Evolutionary conservation across 2,888 invertebrate genomes (phyloP), one percentile per base, ranked within the genome.

Genomic region (Flexamia atlantica): DNA sequence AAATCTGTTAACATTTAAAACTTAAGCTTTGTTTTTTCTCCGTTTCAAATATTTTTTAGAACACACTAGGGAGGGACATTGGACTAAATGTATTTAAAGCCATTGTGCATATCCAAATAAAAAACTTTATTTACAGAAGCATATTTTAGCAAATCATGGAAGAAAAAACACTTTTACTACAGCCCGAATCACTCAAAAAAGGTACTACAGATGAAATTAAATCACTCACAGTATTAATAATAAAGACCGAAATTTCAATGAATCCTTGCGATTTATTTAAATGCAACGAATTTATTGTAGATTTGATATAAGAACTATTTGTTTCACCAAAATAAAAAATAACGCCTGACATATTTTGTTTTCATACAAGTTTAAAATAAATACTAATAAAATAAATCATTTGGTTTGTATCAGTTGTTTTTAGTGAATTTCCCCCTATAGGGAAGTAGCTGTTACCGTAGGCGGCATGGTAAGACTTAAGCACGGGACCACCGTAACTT

Each of bases 41-140:
- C 2, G 14, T 68, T n/a, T 68, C 68, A 30, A n/a, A 68, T n/a
- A 68, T 68, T 68, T 68, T 68, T n/a, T 30, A 28, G n/a, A 68
- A 68, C 4, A n/a, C 32, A 28, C 17, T 14, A 17, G 30, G 28
- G 2, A 68, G 10, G 7, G 68, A 68, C 10, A 68, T 68, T 2
- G 36, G 68, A 30, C 68, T 68, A 28, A 7, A 60, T 3, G 5
- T 28, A 5, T n/a, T 20, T 60, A 28, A 28, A 60, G 9, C 60
- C 9, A 3, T n/a, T 23, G 20, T 23, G 23, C 23, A n/a, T 28
- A 20, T 2, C 60, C 28, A 23, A 23, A 23, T 23, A 4, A 10
- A 10, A 23, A 23, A 23, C 10, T 10, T 17, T 17, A 23, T 23
- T 60, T 3, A 60, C 28, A 9, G 10, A 7, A 60, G 20, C 23